Evolutionary conservation across 2,113 vertebrate genomes (phyloP), one percentile per base, ranked within the genome.

Genomic region (Triplophysa dalaica): DNA sequence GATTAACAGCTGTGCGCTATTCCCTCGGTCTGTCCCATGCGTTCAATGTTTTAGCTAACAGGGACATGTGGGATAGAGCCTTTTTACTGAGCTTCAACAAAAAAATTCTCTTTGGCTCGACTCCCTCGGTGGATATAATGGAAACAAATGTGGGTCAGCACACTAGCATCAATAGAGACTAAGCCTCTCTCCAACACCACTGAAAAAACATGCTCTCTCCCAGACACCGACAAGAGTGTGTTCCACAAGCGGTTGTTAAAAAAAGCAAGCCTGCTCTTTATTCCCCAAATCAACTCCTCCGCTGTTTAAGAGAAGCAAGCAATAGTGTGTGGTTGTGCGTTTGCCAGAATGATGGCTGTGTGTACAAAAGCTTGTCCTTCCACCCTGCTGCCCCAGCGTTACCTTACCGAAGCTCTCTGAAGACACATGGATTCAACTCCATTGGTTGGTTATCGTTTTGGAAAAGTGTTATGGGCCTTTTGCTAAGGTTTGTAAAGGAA

Each of bases 341-440:
- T 83, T 89, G 90, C 89, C 91, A 92, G 78, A 62, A 54, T 68
- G 83, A 61, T 21, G 21, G 73, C 84, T 77, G 83, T 87, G 67
- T 38, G 14, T 88, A 86, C 88, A 90, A 85, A 79, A 85, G 80
- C 81, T 76, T 77, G 79, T 88, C 80, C 80, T 88, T 88, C 68
- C 77, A 82, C 82, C 80, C 82, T 83, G 45, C 81, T 85, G 80
- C 81, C 64, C 75, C 78, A 87, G 81, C 81, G 45, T 68, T 79
- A 63, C 43, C 43, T 12, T 6, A 58, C 61, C 84, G 58, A 58
- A 84, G 77, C 72, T 41, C 58, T n/a, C 74, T 60, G 68, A 82
- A 22, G 4, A 29, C 81, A 82, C 80, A 87, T 82, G 79, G 80
- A 75, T 63, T 8, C 67, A 77, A 9, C 61, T 64, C 77, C n/a